Conservation (phyloP, 2,888 invertebrate genomes). For the Bellardia bayeri region DNA sequence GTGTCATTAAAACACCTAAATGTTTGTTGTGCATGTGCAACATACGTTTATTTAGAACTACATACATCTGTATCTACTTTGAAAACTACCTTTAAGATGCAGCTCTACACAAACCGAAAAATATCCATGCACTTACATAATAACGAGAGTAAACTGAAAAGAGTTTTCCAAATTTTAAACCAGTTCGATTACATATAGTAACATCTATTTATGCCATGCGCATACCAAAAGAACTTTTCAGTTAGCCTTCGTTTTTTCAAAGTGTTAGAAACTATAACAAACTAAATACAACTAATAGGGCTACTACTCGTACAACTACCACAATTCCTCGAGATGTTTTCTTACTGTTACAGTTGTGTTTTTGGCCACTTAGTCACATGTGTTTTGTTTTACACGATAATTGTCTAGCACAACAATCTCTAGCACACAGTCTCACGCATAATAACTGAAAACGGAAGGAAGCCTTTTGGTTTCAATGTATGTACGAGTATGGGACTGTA, state of each 20-base stretch:
- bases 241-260: not conserved
- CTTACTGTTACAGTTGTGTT: conserved; percentile 46
- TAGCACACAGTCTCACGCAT: not conserved
- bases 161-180: not conserved
- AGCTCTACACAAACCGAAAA: not conserved
- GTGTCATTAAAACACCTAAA: conserved; percentile 64
- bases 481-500: not conserved
- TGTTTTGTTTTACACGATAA: conserved; percentile 51
- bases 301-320: not conserved
- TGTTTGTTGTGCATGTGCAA: conserved; percentile 11
- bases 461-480: conserved; percentile 28
- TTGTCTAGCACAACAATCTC: conserved; percentile 34
- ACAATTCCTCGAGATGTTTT: conserved; percentile 3
- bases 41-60: conserved; percentile 6
- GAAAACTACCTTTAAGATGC: conserved; percentile 17
- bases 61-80: not conserved
- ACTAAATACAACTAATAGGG: not conserved
- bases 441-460: conserved; percentile 67
- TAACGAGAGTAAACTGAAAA: not conserved
- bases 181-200: too few species aligned
- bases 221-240: not conserved
- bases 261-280: not conserved
- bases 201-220: too few species aligned
- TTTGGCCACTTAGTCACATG: conserved; percentile 72
- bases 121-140: not conserved